A percentile compares a stretch with the other conserved stretches of the same genome.
Evolutionary conservation across 1,140 invertebrate species (phyloP).

Genomic region (Microplitis mediator): DNA sequence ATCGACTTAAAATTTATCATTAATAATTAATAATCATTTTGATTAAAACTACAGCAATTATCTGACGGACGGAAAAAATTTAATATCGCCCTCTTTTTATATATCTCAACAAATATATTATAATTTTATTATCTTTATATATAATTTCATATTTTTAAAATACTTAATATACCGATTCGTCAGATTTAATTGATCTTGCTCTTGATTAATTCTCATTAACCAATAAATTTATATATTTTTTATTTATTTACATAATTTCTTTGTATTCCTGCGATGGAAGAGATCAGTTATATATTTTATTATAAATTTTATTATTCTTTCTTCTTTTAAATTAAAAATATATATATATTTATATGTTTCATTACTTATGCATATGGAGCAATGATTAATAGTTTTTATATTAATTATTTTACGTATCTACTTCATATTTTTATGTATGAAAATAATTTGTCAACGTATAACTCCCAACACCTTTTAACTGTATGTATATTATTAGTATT

Average conservation of each 20-base stretch:
- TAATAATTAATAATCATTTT: neutral
- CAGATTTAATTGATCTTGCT: conserved; percentile 6
- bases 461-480: conserved; percentile 38
- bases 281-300: neutral
- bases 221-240: neutral
- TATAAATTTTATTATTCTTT: no score
- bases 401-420: neutral
- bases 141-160: neutral
- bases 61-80: neutral
- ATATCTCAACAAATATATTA: neutral
- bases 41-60: neutral
- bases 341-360: neutral
- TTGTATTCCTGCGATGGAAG: neutral
- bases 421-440: conserved; percentile 43
- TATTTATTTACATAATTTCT: neutral
- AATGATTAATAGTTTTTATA: neutral
- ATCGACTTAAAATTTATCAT: neutral
- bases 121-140: neutral
- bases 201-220: neutral
- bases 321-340: neutral
- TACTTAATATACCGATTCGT: neutral
- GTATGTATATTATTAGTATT: neutral
- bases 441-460: conserved; percentile 53
- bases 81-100: neutral
- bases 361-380: neutral